Evolutionary conservation across 2,113 vertebrate genomes (phyloP).

Genomic region (Accipiter cooperii): DNA sequence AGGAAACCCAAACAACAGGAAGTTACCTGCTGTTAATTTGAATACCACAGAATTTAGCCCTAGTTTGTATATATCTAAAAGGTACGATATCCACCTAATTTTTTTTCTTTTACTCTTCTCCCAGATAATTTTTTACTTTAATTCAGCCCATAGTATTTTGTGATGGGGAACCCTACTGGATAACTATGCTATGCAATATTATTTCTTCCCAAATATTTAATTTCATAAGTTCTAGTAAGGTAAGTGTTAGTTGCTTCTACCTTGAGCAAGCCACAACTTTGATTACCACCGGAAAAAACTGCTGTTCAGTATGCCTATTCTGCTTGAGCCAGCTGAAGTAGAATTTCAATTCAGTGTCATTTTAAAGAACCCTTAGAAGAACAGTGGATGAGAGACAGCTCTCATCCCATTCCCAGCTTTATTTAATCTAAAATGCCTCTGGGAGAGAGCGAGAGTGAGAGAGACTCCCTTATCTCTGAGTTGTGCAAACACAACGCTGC

Average conservation of each 20-base stretch:
- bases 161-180: neutral
- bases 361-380: constrained; percentile 2
- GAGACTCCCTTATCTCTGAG: constrained; percentile 26
- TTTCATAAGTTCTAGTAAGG: neutral
- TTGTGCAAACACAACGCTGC: constrained; percentile 11
- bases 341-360: neutral
- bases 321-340: neutral
- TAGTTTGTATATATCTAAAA: neutral
- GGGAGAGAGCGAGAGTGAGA: neutral
- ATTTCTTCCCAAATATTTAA: neutral
- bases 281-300: neutral
- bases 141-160: neutral
- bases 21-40: neutral
- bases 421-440: constrained; percentile 45
- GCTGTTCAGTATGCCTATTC: neutral
- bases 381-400: neutral
- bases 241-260: neutral
- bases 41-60: neutral
- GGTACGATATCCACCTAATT: neutral
- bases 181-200: neutral
- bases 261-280: neutral
- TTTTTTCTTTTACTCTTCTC: neutral
- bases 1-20: neutral
- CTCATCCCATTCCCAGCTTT: constrained; percentile 30
- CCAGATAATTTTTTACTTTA: neutral